Evolutionary conservation across 2,113 vertebrate species (phyloP).

Genomic region (Platycercus adscitus): DNA sequence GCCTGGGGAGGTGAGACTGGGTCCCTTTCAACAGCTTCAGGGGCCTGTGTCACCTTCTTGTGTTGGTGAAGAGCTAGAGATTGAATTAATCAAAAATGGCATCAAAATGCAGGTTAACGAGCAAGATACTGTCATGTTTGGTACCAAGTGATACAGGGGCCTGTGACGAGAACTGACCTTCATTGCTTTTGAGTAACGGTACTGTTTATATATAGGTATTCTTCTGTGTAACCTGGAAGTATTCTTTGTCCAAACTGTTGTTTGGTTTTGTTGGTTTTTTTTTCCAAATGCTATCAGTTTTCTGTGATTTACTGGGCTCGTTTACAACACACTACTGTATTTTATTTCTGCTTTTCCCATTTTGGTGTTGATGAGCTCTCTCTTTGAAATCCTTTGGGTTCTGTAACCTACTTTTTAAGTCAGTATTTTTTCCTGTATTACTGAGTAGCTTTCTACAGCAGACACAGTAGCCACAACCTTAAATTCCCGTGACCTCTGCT

Average conservation of each 20-base stretch:
- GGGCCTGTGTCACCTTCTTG: fast-evolving
- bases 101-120: background rate
- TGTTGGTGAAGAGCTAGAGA: background rate
- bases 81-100: background rate
- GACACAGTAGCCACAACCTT: background rate
- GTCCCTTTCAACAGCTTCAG: background rate
- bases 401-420: background rate
- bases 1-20: fast-evolving
- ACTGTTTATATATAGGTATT: background rate
- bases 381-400: background rate
- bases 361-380: background rate
- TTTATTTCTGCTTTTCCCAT: background rate
- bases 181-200: fast-evolving
- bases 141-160: fast-evolving
- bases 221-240: background rate
- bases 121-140: background rate
- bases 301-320: fast-evolving
- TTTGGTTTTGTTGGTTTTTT: fast-evolving
- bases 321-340: background rate
- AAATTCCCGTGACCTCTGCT: background rate
- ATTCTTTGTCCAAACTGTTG: background rate
- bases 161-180: background rate
- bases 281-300: background rate
- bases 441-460: background rate
- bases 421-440: background rate